phyloP scores from a whole-genome alignment of 1,140 invertebrate genomes.

The Drosophila repleta region DNA sequence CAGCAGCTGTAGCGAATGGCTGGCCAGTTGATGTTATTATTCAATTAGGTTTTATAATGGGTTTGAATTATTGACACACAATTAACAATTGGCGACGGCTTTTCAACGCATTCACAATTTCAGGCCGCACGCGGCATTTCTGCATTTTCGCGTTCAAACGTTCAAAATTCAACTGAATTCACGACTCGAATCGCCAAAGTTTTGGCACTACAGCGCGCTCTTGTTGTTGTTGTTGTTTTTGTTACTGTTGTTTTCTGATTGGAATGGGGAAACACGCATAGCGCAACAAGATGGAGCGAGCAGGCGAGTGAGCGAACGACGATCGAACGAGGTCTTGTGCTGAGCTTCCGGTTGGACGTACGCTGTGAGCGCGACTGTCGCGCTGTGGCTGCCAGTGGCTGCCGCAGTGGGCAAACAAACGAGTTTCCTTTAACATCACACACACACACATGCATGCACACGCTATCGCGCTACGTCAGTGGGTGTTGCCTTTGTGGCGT shows the following conservation, averaged over 20 bases:
- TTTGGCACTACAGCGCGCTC: slow-evolving; percentile 25
- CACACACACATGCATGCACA: slow-evolving; percentile 15
- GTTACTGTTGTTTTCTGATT: slow-evolving; percentile 61
- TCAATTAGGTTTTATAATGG: slow-evolving; percentile 9
- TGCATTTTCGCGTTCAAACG: slow-evolving; percentile 42
- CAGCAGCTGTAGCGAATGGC: background rate
- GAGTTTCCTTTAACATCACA: slow-evolving; percentile 48
- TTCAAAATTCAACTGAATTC: slow-evolving; percentile 61
- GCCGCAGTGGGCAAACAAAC: slow-evolving; percentile 71
- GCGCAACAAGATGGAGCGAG: slow-evolving; percentile 59
- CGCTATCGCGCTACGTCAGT: slow-evolving; percentile 59
- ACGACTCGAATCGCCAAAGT: slow-evolving; percentile 42
- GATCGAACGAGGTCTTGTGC: slow-evolving; percentile 49
- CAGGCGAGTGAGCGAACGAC: slow-evolving; percentile 24
- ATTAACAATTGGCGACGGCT: slow-evolving; percentile 66
- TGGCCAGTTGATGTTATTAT: slow-evolving; percentile 3
- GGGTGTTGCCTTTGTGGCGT: slow-evolving; percentile 66
- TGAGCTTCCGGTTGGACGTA: slow-evolving; percentile 77
- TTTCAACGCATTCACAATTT: slow-evolving; percentile 48
- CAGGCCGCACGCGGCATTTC: slow-evolving; percentile 28
- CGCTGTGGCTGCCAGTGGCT: slow-evolving; percentile 33
- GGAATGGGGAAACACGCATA: slow-evolving; percentile 60
- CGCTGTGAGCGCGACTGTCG: slow-evolving; percentile 61
- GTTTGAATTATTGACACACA: background rate
- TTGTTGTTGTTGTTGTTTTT: slow-evolving; percentile 25